These are phyloP conservation scores for Orthosia cruda DNA, from an alignment of 2,888 invertebrate genomes.

Conservation along the genomic window DNA sequence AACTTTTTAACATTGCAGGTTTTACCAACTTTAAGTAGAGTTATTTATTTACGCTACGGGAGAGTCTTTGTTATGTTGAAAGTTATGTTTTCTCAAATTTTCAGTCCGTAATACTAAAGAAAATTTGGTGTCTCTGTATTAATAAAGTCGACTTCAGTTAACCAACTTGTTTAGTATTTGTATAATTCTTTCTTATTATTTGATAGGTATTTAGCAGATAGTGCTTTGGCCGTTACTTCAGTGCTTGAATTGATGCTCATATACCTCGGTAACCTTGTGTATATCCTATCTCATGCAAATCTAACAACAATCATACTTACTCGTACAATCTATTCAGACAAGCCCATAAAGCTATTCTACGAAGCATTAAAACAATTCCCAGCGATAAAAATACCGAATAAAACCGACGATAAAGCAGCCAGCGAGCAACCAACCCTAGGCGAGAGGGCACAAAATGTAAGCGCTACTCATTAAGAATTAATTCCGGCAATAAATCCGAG, in stretches of 20 bases:
- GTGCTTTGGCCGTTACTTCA: neutral
- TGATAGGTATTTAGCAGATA: neutral
- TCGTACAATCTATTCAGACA: slow-evolving; percentile 34
- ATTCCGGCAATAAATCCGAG: slow-evolving; percentile 65
- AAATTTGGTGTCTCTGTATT: slow-evolving; percentile 22
- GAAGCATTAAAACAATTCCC: slow-evolving; percentile 54
- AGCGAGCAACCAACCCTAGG: slow-evolving; percentile 54
- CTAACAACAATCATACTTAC: slow-evolving; percentile 14
- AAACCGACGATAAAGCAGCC: slow-evolving; percentile 45
- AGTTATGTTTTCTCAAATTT: slow-evolving; percentile 38
- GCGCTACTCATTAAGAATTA: slow-evolving; percentile 68
- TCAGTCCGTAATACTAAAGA: slow-evolving; percentile 11
- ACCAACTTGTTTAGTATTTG: neutral
- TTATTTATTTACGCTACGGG: slow-evolving; percentile 43
- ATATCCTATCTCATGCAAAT: slow-evolving; percentile 5
- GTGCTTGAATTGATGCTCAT: neutral
- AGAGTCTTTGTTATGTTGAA: slow-evolving; percentile 24
- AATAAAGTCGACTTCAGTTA: neutral
- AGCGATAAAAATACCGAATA: slow-evolving; percentile 53
- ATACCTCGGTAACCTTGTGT: neutral
- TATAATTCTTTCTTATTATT: neutral
- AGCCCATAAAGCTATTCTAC: slow-evolving; percentile 43
- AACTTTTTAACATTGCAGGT: slow-evolving; percentile 29
- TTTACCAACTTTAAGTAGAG: slow-evolving; percentile 36
- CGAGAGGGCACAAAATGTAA: slow-evolving; percentile 64